Evolutionary conservation across 2,113 vertebrate species (phyloP), one percentile per base, ranked within the genome.

Genomic region (Pyxicephalus adspersus): DNA sequence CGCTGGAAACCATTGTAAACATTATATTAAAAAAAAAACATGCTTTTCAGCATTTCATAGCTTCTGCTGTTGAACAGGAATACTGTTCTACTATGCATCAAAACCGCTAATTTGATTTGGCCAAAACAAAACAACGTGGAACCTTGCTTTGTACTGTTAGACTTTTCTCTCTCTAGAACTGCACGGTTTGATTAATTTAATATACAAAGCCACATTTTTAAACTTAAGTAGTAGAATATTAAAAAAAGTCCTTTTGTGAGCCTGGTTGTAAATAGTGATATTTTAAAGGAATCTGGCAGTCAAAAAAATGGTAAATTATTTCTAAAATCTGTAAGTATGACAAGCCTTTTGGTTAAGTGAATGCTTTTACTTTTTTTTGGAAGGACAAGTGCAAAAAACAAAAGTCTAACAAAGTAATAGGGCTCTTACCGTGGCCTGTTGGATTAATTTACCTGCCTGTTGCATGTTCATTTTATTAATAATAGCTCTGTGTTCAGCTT

Each of bases 401-500:
- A 61, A 15, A 61, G 22, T 26, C n/a, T 54, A 73, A 19, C n/a
- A 54, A 81, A 50, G 80, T 66, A 66, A 58, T 18, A 18, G 31
- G 54, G 58, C 63, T 64, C 79, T 82, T 75, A 82, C 66, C 71
- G 13, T 38, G 23, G 70, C 54, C 71, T 75, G 23, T 8, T 66
- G 80, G 71, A 75, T 82, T 75, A 82, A 75, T 65, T 75, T 50
- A 82, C 80, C 80, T 81, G 80, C 65, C 80, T 57, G 2, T 67
- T 66, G 70, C 70, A 38, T 74, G 80, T 82, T 82, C 71, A 28
- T 82, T 74, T 75, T 58, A 74, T 63, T 74, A 82, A 75, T 75
- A 82, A 82, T 75, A 75, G 80, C 80, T 65, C 63, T 29, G 71
- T 75, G 61, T 66, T 82, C 80, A 29, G 45, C 79, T 82, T 82